Percentiles rank a stretch among this genome's conserved stretches.
phyloP scores from a whole-genome alignment of 2,888 invertebrate genomes.

The Hedya salicella region DNA sequence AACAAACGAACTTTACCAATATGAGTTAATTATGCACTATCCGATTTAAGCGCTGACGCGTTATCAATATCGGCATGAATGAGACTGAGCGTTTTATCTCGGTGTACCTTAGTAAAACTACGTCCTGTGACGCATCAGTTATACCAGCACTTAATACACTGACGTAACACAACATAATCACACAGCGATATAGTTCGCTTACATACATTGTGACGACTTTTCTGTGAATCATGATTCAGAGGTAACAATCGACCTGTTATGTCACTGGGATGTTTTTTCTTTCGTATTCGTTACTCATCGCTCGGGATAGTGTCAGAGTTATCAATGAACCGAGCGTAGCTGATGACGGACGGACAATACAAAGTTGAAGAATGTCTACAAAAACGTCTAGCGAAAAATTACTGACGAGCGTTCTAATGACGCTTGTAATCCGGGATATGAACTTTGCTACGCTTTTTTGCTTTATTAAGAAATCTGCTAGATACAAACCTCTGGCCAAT shows the following conservation, averaged over 20 bases:
- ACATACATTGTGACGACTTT: slow-evolving; percentile 77
- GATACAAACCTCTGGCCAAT: slow-evolving; percentile 12
- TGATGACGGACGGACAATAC: slow-evolving; percentile 6
- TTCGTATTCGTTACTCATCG: slow-evolving; percentile 70
- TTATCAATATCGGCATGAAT: slow-evolving; percentile 35
- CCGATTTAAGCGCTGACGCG: slow-evolving; percentile 5
- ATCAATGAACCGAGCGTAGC: slow-evolving; percentile 66
- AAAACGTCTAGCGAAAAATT: slow-evolving; percentile 27
- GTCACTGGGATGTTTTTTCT: slow-evolving; percentile 64
- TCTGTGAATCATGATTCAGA: slow-evolving; percentile 72
- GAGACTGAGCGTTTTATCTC: slow-evolving; percentile 36
- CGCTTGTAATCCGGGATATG: slow-evolving; percentile 36
- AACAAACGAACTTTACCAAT: slow-evolving; percentile 6
- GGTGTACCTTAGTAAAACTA: slow-evolving; percentile 36
- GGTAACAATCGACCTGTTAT: slow-evolving; percentile 57
- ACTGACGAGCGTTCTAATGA: slow-evolving; percentile 31
- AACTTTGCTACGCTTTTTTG: slow-evolving; percentile 26
- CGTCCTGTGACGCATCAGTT: slow-evolving; percentile 59
- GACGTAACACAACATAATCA: slow-evolving; percentile 51
- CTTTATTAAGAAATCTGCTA: slow-evolving; percentile 15
- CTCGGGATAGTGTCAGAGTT: slow-evolving; percentile 61
- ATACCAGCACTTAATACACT: slow-evolving; percentile 54
- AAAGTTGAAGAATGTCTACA: slow-evolving; percentile 16
- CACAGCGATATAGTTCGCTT: slow-evolving; percentile 56
- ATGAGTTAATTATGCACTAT: slow-evolving; percentile 6